phyloP scores from a whole-genome alignment of 2,113 vertebrate genomes.

The Dicerorhinus sumatrensis region DNA sequence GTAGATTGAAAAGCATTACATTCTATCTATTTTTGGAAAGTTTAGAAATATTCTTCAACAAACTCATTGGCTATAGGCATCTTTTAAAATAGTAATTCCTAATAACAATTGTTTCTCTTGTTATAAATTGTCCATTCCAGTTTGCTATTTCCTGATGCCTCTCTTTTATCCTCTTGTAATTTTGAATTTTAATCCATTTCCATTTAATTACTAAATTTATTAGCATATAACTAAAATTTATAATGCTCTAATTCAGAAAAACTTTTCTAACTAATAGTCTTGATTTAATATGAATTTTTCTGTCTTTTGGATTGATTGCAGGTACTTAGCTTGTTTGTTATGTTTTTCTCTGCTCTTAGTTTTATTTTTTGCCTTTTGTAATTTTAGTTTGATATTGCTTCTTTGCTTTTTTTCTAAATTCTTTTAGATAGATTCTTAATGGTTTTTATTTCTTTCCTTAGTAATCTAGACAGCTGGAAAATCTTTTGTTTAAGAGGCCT shows the following conservation, averaged over 20 bases:
- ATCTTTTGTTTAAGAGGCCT: slow-evolving; percentile 3
- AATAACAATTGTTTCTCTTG: not conserved
- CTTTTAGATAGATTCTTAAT: not conserved
- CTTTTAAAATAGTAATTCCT: slow-evolving; percentile 36
- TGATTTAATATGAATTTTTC: slow-evolving; percentile 15
- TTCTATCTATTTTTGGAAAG: slow-evolving; percentile 52
- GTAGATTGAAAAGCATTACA: slow-evolving; percentile 32
- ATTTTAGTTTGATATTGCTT: slow-evolving; percentile 44
- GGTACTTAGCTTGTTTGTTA: not conserved
- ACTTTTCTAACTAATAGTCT: not conserved
- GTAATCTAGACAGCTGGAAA: slow-evolving; percentile 8
- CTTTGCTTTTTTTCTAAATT: slow-evolving; percentile 30
- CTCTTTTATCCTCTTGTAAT: not conserved
- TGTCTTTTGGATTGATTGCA: not conserved
- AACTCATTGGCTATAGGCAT: not conserved
- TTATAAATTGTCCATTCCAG: not conserved
- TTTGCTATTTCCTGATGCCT: slow-evolving; percentile 13
- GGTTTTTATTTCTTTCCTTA: slow-evolving; percentile 12
- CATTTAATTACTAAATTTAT: slow-evolving; percentile 9
- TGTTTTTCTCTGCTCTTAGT: slow-evolving; percentile 36
- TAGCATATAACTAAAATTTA: slow-evolving; percentile 42
- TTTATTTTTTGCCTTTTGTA: slow-evolving; percentile 33
- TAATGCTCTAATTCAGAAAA: not conserved
- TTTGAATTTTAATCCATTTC: slow-evolving; percentile 46
- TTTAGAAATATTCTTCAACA: slow-evolving; percentile 37